Evolutionary conservation across 2,797 vertebrate genomes (phyloP).

Genomic region (Numenius phaeopus): DNA sequence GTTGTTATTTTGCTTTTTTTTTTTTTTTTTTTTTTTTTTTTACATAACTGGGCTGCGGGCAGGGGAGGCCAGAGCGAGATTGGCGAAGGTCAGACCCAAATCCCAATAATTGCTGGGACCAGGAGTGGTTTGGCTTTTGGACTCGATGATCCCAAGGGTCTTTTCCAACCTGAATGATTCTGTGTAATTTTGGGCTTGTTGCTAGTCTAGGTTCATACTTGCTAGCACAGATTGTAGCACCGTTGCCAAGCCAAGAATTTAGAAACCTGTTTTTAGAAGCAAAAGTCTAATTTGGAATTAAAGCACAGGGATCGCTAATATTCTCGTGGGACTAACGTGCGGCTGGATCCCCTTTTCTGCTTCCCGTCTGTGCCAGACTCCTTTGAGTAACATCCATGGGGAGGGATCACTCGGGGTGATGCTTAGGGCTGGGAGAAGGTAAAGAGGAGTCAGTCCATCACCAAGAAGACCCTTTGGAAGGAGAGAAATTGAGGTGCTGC

Average conservation of each 20-base stretch:
- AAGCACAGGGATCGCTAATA: background rate
- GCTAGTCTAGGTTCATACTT: background rate
- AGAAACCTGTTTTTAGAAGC: constrained; percentile 10
- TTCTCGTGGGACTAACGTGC: background rate
- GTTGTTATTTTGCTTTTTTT: background rate
- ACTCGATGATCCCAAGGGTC: no score
- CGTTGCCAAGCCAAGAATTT: background rate
- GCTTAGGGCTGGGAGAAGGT: background rate
- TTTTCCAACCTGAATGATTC: no score
- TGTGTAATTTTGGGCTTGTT: background rate
- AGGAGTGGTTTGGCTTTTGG: background rate
- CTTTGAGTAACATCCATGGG: background rate
- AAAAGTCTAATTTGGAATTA: constrained; percentile 36
- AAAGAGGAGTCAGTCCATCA: background rate
- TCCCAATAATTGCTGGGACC: background rate
- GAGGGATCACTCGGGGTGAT: background rate
- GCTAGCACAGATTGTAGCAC: background rate
- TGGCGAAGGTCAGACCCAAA: background rate
- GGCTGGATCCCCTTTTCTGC: constrained; percentile 4
- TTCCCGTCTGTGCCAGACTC: background rate
- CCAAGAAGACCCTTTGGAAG: background rate
- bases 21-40: background rate
- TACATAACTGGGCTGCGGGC: background rate
- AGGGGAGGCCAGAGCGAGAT: background rate
- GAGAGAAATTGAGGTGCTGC: background rate